phyloP scores from a whole-genome alignment of 2,113 vertebrate genomes.

The Sinocyclocheilus anshuiensis region DNA sequence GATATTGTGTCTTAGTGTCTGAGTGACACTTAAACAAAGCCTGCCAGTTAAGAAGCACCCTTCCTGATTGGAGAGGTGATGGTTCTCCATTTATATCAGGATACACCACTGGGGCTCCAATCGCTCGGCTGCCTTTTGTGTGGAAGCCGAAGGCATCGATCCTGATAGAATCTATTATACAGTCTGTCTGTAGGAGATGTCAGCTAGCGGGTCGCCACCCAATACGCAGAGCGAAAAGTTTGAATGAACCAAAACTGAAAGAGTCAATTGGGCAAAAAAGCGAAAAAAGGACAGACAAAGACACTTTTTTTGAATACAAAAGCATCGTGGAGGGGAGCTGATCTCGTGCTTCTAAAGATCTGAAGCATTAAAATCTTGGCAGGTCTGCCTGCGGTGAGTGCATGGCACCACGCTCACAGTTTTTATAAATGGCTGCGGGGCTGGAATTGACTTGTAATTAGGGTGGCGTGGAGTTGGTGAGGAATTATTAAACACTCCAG shows the following conservation, averaged over 20 bases:
- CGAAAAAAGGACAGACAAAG: background rate
- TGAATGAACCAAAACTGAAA: conserved; percentile 39
- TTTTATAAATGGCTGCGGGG: conserved; percentile 51
- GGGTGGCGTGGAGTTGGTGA: conserved; percentile 25
- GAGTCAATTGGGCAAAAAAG: background rate
- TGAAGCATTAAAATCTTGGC: conserved; percentile 4
- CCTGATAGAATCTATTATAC: conserved; percentile 40
- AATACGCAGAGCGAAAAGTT: conserved; percentile 38
- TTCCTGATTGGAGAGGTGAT: conserved; percentile 46
- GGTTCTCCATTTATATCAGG: conserved; percentile 49
- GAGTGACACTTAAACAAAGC: conserved; percentile 54
- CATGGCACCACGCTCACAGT: background rate
- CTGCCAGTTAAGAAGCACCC: conserved; percentile 47
- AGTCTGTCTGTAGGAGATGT: conserved; percentile 26
- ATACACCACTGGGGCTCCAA: conserved; percentile 41
- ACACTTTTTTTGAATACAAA: conserved; percentile 13
- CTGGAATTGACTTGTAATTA: conserved; percentile 54
- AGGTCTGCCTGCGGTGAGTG: conserved; percentile 20
- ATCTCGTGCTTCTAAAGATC: conserved; percentile 23
- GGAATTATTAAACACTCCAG: conserved; percentile 55
- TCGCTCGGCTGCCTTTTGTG: conserved; percentile 52
- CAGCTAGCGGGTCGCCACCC: background rate
- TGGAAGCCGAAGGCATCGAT: conserved; percentile 42
- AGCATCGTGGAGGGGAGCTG: background rate
- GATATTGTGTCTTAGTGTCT: conserved; percentile 29